Percentiles rank a stretch among this genome's conserved stretches.
Conservation (phyloP, 2,797 vertebrate genomes). For the Fratercula arctica region DNA sequence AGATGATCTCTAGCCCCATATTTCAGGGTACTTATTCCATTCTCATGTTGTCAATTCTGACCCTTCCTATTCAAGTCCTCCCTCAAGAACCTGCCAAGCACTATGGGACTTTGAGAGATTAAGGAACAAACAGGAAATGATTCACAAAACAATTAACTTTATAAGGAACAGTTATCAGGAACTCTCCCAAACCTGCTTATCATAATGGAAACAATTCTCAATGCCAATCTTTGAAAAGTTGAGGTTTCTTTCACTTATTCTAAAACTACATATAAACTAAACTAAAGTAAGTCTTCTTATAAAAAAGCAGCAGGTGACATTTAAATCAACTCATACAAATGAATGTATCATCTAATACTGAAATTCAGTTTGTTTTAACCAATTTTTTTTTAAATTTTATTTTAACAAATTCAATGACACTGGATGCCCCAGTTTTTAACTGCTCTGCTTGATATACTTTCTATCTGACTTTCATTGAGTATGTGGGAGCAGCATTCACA, state of each 20-base stretch:
- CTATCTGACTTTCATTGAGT: not conserved
- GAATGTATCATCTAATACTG: not conserved
- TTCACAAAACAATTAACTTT: not conserved
- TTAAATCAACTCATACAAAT: not conserved
- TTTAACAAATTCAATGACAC: not conserved
- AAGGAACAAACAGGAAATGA: not conserved
- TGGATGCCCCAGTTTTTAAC: not conserved
- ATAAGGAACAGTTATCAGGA: not conserved
- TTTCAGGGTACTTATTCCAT: not conserved
- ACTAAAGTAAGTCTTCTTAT: not conserved
- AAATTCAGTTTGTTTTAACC: not conserved
- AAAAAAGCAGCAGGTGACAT: not conserved
- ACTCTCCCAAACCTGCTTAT: not conserved
- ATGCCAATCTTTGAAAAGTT: not conserved
- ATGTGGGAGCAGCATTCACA: not conserved
- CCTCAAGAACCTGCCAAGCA: not conserved
- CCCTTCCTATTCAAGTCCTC: not conserved
- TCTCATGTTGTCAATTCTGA: not conserved
- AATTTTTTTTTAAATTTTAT: not conserved
- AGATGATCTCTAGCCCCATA: not conserved
- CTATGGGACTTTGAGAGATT: not conserved
- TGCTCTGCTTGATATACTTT: not conserved
- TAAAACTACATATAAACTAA: not conserved
- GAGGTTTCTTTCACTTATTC: not conserved
- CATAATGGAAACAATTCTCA: not conserved